These are phyloP conservation scores for Isoperla grammatica DNA, from an alignment of 2,888 invertebrate genomes.

Conservation along the genomic window DNA sequence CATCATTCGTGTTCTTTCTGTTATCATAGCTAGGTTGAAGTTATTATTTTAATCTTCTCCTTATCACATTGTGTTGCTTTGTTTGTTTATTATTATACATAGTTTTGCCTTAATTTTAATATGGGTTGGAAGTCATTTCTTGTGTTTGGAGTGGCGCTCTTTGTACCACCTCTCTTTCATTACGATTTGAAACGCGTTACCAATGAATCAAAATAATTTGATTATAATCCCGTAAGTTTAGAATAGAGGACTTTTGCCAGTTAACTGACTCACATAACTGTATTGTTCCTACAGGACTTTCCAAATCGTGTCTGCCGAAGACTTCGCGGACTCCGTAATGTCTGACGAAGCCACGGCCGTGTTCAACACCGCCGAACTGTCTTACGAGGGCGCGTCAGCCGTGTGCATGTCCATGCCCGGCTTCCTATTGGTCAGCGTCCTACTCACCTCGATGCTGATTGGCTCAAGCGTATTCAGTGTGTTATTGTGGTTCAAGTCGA, in stretches of 20 bases:
- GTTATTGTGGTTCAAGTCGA: constrained; percentile 44
- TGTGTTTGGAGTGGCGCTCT: too few relatives aligned
- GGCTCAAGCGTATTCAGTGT: constrained; percentile 51
- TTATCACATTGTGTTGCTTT: too few relatives aligned
- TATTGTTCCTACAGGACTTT: constrained; percentile 20
- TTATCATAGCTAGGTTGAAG: too few relatives aligned
- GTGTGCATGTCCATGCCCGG: constrained; percentile 60
- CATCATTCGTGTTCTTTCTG: too few relatives aligned
- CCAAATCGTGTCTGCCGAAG: constrained; percentile 28
- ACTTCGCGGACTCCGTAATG: constrained; percentile 23
- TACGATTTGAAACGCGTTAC: neutral
- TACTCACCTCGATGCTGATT: constrained; percentile 56
- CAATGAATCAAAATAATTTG: too few relatives aligned
- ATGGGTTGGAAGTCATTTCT: too few relatives aligned
- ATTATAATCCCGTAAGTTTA: too few relatives aligned
- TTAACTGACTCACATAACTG: too few relatives aligned
- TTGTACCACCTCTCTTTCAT: neutral
- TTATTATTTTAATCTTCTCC: too few relatives aligned
- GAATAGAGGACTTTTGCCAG: too few relatives aligned
- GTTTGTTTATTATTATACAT: too few relatives aligned
- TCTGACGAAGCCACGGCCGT: constrained; percentile 19
- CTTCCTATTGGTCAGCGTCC: constrained; percentile 56
- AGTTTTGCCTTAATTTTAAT: too few relatives aligned
- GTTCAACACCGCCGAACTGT: constrained; percentile 4
- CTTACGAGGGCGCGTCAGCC: constrained; percentile 35